Evolutionary conservation across 2,797 vertebrate species (phyloP).

Genomic region (Uromys caudimaculatus): DNA sequence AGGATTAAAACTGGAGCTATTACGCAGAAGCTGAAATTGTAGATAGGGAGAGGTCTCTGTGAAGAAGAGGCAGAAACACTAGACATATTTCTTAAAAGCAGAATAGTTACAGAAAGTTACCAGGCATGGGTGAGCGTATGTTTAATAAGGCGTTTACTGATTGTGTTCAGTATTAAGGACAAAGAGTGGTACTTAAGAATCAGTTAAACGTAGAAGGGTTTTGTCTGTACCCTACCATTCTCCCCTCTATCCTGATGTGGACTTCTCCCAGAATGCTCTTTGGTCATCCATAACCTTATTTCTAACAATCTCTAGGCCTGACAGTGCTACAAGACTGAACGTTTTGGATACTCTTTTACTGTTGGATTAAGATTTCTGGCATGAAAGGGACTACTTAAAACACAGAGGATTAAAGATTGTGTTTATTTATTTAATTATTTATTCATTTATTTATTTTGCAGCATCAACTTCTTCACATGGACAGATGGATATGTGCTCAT

Average conservation of each 20-base stretch:
- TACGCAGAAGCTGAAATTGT: not conserved
- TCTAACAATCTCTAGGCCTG: not conserved
- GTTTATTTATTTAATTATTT: not conserved
- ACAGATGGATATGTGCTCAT: not conserved
- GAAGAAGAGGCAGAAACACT: not conserved
- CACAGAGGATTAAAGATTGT: not conserved
- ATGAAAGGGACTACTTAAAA: not conserved
- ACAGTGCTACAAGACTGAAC: not conserved
- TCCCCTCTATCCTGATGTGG: not conserved
- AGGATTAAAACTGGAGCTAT: not conserved
- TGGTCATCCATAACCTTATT: not conserved
- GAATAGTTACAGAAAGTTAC: not conserved
- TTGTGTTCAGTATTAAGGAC: not conserved
- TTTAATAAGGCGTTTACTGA: not conserved
- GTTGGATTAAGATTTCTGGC: not conserved
- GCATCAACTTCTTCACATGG: not conserved
- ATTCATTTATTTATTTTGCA: not conserved
- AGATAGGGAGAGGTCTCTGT: not conserved
- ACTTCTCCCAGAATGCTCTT: not conserved
- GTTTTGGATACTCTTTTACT: not conserved
- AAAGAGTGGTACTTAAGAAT: not conserved
- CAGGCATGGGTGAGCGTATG: not conserved
- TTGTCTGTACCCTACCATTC: not conserved
- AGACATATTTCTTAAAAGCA: not conserved
- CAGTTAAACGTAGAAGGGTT: not conserved